These are phyloP conservation scores for Chymomyza caudatula DNA, from an alignment of 2,888 invertebrate genomes.

Conservation along the genomic window DNA sequence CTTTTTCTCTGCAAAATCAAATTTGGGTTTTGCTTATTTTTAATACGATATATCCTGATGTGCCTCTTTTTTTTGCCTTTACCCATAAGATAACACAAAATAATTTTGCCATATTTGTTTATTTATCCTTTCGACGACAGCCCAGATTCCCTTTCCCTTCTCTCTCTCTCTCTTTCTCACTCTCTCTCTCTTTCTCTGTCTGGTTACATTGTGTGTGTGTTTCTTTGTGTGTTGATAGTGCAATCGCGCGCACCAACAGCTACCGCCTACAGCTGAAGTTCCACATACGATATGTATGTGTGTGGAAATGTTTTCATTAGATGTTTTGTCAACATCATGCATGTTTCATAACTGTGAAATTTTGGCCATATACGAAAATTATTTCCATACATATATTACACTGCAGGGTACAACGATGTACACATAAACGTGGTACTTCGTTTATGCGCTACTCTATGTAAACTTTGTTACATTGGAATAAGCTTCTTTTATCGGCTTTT, in stretches of 20 bases:
- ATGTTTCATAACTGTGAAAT: slow-evolving; percentile 25
- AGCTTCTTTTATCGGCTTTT: too few species aligned
- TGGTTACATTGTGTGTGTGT: slow-evolving; percentile 9
- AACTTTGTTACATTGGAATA: background rate
- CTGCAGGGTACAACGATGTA: slow-evolving; percentile 6
- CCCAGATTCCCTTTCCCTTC: background rate
- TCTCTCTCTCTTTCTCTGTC: slow-evolving; percentile 27
- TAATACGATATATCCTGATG: background rate
- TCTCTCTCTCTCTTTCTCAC: background rate
- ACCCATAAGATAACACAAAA: slow-evolving; percentile 51
- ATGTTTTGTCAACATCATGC: slow-evolving; percentile 50
- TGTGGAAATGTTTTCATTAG: slow-evolving; percentile 54
- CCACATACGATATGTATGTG: slow-evolving; percentile 8
- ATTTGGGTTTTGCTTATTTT: background rate
- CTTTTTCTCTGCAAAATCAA: slow-evolving; percentile 2
- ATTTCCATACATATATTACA: slow-evolving; percentile 35
- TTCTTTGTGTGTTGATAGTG: slow-evolving; percentile 27
- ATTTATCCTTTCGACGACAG: slow-evolving; percentile 21
- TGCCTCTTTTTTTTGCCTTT: slow-evolving; percentile 34
- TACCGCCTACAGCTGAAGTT: background rate
- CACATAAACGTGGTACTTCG: background rate
- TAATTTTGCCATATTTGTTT: slow-evolving; percentile 55
- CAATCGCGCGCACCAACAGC: background rate
- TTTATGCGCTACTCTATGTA: background rate
- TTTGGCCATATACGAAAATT: slow-evolving; percentile 32